These are phyloP conservation scores for Agrochola lota DNA, from an alignment of 2,888 invertebrate species.

Conservation along the genomic window DNA sequence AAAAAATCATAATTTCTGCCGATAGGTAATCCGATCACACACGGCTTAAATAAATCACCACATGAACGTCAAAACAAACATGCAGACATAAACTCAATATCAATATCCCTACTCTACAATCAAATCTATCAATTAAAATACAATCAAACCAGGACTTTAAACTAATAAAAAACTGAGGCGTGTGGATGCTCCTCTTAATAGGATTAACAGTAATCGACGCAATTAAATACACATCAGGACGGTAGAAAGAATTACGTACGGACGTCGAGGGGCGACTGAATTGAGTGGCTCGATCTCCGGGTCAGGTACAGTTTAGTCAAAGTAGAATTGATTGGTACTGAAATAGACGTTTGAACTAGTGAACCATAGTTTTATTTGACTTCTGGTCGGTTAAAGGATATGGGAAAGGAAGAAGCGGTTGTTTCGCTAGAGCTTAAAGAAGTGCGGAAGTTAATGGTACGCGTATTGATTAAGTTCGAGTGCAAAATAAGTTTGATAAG, in stretches of 20 bases:
- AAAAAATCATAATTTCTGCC: not conserved
- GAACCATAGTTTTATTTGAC: not conserved
- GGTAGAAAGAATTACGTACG: conserved; percentile 60
- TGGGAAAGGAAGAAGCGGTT: not conserved
- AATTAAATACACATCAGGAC: conserved; percentile 68
- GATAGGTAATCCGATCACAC: not conserved
- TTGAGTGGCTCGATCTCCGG: conserved; percentile 19
- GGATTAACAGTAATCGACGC: conserved; percentile 65
- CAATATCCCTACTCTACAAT: conserved; percentile 4
- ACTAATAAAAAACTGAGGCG: conserved; percentile 41
- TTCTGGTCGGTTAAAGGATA: not conserved
- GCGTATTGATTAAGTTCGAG: not conserved
- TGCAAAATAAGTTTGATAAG: not conserved
- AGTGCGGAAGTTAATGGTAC: not conserved
- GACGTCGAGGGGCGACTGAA: conserved; percentile 21
- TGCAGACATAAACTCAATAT: not conserved
- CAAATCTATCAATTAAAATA: conserved; percentile 48
- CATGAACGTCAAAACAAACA: not conserved
- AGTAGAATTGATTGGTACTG: conserved; percentile 13
- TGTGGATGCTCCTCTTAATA: conserved; percentile 43
- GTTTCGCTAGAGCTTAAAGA: not conserved
- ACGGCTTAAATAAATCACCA: not conserved
- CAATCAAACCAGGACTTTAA: conserved; percentile 51
- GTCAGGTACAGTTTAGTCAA: conserved; percentile 18
- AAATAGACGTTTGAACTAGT: not conserved